A percentile compares a stretch with the other conserved stretches of the same genome.
These are phyloP conservation scores for Melinopterus prodromus DNA, from an alignment of 2,888 invertebrate species.

Conservation along the genomic window DNA sequence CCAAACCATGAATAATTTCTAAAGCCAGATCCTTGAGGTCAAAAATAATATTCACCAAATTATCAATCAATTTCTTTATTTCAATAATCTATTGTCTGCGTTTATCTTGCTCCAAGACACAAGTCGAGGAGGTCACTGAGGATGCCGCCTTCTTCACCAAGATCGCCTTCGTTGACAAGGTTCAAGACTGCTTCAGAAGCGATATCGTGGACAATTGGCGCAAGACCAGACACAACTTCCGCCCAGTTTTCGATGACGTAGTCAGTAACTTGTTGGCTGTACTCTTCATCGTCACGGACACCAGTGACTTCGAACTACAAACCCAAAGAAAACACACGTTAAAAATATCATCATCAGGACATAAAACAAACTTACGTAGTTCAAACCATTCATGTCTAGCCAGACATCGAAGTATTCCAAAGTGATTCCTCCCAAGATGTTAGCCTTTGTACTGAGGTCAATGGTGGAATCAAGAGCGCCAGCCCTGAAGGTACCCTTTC, in stretches of 20 bases:
- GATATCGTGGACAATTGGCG: conserved; percentile 19
- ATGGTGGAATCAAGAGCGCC: conserved; percentile 23
- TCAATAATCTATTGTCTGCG: neutral
- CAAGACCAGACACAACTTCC: conserved; percentile 15
- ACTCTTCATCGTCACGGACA: conserved; percentile 27
- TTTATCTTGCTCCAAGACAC: conserved; percentile 19
- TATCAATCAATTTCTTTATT: neutral
- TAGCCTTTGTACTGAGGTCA: conserved; percentile 16
- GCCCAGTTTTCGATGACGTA: conserved; percentile 10
- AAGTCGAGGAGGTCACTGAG: conserved; percentile 10
- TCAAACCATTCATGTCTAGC: conserved; percentile 11
- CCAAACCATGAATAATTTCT: too few relatives aligned
- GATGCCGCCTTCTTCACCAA: conserved; percentile 23
- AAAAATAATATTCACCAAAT: too few relatives aligned
- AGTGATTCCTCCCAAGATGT: conserved; percentile 25
- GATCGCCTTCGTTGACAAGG: conserved; percentile 20
- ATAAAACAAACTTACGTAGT: conserved; percentile 5
- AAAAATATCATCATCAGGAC: neutral
- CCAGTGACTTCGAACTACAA: conserved; percentile 31
- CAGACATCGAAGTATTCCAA: conserved; percentile 29
- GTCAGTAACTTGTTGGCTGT: conserved; percentile 21
- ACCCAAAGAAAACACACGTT: conserved; percentile 5
- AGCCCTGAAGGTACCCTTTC: conserved; percentile 27
- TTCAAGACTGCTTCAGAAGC: conserved; percentile 13
- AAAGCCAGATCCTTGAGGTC: too few relatives aligned